phyloP scores from a whole-genome alignment of 2,113 vertebrate genomes.

The Xenopus tropicalis region UCB_Xtro_10.0 CM004445.2:117121501-117122000 shows the following conservation, averaged over 20 bases:
- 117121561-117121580: neutral
- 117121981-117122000: too few relatives aligned
- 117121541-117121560: slow-evolving; percentile 62
- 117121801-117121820: slow-evolving; percentile 74
- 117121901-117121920: too few relatives aligned
- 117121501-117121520: slow-evolving; percentile 68
- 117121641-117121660: slow-evolving; percentile 87
- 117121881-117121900: too few relatives aligned
- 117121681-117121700: slow-evolving; percentile 86
- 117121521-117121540: slow-evolving; percentile 80
- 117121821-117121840: too few relatives aligned
- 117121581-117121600: neutral
- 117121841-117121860: too few relatives aligned
- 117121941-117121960: too few relatives aligned
- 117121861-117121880: too few relatives aligned
- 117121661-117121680: slow-evolving; percentile 95
- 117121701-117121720: slow-evolving; percentile 80
- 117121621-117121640: slow-evolving; percentile 60
- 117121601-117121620: neutral
- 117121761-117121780: slow-evolving; percentile 93
- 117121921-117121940: too few relatives aligned
- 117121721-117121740: slow-evolving; percentile 81
- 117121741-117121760: slow-evolving; percentile 87
- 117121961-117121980: too few relatives aligned
- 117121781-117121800: slow-evolving; percentile 87